Evolutionary conservation across 1,140 invertebrate species (phyloP), one percentile per base, ranked within the genome.

Genomic region (Venustaconcha ellipsiformis): DNA sequence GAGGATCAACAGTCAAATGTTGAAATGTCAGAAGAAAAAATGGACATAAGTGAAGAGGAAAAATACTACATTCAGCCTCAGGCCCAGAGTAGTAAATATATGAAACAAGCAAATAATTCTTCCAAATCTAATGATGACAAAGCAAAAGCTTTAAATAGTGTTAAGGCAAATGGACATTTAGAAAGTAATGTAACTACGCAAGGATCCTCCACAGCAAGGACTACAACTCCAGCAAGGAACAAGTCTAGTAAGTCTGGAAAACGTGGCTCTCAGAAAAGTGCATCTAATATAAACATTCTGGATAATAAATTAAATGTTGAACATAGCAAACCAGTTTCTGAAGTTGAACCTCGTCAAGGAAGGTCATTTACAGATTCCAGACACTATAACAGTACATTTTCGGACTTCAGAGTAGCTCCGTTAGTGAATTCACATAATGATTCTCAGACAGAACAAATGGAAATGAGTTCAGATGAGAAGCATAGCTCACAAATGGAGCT

Each of bases 101-200:
- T 84, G n/a, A 84, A 84, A 76, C 82, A 80, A 55, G 77, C 81
- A 48, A 82, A 84, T 78, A 82, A 82, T 76, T 74, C 75, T 55
- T 82, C 79, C 11, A 85, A 81, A 78, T 80, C 78, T 59, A 81
- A 82, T 71, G 79, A 74, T 57, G 70, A 77, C 30, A 80, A 76
- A 72, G 55, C 75, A 18, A 48, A 48, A 48, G 70, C 72, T 48
- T 66, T 67, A 58, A 67, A 70, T 66, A 71, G 69, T 70, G 74
- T 75, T 57, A 79, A 80, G 55, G 5, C 75, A 80, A 76, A 65
- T 74, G n/a, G 75, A 65, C 6, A 57, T 57, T 57, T 67, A 74
- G 57, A 71, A 67, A 20, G 48, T 66, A 17, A 77, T 59, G 55
- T 65, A 55, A n/a, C 64, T 58, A 48, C 11, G 8, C 37, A 48